A percentile compares a stretch with the other conserved stretches of the same genome.
These are phyloP conservation scores for Drosophila testacea DNA, from an alignment of 2,888 invertebrate species.

Conservation along the genomic window DNA sequence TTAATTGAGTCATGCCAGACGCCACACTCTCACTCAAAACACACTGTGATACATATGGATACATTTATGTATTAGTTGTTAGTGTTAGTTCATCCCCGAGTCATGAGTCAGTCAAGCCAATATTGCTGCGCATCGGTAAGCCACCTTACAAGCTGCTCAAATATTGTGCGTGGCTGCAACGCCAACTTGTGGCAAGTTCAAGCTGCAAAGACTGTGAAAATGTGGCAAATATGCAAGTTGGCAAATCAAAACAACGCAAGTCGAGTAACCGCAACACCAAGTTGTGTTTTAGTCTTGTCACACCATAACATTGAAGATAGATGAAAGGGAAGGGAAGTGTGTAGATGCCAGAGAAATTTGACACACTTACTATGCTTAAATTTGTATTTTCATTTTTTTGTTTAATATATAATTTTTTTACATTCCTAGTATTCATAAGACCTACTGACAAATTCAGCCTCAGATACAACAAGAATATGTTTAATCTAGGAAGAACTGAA, in stretches of 20 bases:
- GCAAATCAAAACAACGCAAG: constrained; percentile 60
- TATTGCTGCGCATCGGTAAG: constrained; percentile 61
- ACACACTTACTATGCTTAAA: neutral
- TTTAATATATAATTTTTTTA: constrained; percentile 4
- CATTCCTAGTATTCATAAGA: neutral
- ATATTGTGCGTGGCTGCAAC: constrained; percentile 37
- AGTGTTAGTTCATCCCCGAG: constrained; percentile 1
- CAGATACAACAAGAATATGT: neutral
- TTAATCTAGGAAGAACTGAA: no score
- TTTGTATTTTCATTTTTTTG: constrained; percentile 3
- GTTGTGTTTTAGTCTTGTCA: constrained; percentile 28
- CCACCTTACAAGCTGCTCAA: constrained; percentile 58
- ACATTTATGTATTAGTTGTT: constrained; percentile 3
- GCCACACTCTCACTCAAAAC: constrained; percentile 17
- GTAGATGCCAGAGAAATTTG: constrained; percentile 7
- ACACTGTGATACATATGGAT: neutral
- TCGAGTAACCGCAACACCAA: constrained; percentile 40
- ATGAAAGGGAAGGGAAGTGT: neutral
- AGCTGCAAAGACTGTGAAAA: constrained; percentile 52
- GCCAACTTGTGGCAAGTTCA: constrained; percentile 51
- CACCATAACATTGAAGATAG: neutral
- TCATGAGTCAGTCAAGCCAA: constrained; percentile 60
- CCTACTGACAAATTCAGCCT: neutral
- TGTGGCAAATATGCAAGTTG: constrained; percentile 61
- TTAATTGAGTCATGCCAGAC: constrained; percentile 73